Evolutionary conservation across 2,888 invertebrate genomes (phyloP).

Genomic region (Papilio protenor): DNA sequence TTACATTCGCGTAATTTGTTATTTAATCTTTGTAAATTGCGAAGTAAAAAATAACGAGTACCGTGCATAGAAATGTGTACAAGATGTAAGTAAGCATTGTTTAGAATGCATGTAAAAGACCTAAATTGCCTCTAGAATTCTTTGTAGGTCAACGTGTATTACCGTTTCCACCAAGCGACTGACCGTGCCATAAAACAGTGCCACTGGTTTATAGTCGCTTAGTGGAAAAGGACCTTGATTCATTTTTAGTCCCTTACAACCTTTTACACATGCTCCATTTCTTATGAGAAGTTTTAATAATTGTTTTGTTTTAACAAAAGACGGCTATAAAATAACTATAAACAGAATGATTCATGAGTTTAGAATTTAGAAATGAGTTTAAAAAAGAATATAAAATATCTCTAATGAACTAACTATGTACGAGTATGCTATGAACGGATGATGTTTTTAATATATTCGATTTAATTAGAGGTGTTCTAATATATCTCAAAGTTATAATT

Average conservation of each 20-base stretch:
- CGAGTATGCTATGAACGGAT: no score
- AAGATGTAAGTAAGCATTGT: slow-evolving; percentile 10
- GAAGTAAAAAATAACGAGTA: not conserved
- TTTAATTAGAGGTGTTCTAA: no score
- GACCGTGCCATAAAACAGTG: not conserved
- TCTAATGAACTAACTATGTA: no score
- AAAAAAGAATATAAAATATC: no score
- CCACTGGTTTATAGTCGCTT: not conserved
- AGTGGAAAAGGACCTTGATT: not conserved
- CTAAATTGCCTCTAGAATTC: not conserved
- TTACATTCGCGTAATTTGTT: not conserved
- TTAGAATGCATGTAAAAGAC: slow-evolving; percentile 5
- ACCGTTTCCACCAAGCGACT: not conserved
- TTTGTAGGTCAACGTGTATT: not conserved
- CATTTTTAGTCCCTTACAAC: not conserved
- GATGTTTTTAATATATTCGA: no score
- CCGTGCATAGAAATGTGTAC: not conserved
- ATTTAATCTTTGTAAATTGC: not conserved
- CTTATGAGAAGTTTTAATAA: not conserved
- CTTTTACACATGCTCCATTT: not conserved
- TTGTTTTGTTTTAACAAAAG: not conserved
- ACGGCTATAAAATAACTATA: no score
- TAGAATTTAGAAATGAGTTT: no score
- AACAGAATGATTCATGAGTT: no score
- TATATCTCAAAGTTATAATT: no score